Evolutionary conservation across 1,140 invertebrate species (phyloP).

Genomic region (Akabosia matsudoensis): DNA sequence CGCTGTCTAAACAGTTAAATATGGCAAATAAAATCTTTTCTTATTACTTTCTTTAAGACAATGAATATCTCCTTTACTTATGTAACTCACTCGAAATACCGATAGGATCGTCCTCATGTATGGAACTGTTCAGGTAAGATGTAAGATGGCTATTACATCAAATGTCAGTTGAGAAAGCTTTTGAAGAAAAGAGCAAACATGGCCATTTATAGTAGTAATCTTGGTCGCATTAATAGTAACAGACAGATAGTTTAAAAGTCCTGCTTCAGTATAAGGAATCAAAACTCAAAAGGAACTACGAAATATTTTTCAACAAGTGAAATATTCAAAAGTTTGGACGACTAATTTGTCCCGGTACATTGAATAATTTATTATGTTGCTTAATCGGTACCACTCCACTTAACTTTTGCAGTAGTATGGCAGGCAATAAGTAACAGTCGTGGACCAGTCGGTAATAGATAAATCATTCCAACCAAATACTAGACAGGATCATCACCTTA

Average conservation of each 20-base stretch:
- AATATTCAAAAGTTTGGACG: background rate
- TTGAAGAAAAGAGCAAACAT: background rate
- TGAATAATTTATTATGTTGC: no score
- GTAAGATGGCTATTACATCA: background rate
- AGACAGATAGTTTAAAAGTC: background rate
- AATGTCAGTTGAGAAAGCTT: background rate
- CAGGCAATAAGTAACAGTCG: no score
- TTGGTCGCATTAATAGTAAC: conserved; percentile 9
- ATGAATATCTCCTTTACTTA: background rate
- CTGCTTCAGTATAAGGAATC: background rate
- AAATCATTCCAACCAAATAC: no score
- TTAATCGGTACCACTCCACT: no score
- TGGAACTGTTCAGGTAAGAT: background rate
- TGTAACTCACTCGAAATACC: background rate
- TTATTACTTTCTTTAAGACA: no score
- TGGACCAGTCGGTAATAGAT: no score
- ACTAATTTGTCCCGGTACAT: no score
- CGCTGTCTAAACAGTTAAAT: no score
- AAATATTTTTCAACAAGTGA: background rate
- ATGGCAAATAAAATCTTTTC: background rate
- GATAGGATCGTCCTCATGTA: background rate
- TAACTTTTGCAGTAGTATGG: no score
- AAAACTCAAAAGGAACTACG: background rate
- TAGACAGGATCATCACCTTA: no score
- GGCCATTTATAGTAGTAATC: background rate